A percentile compares a stretch with the other conserved stretches of the same genome.
These are phyloP conservation scores for Myiopsitta monachus DNA, from an alignment of 2,113 vertebrate species.

Conservation along the genomic window DNA sequence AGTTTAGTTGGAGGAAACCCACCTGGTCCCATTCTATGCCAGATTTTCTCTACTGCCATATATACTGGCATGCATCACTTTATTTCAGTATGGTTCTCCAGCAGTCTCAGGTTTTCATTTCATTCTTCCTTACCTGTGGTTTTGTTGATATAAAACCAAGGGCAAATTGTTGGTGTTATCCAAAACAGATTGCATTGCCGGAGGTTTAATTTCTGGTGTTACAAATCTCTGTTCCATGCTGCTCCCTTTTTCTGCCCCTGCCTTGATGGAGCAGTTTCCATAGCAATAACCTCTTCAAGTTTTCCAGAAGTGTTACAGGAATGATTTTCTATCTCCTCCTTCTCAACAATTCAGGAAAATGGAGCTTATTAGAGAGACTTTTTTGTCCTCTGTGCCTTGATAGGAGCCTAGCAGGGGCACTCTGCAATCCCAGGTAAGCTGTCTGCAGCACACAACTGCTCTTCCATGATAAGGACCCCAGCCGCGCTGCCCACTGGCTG, in stretches of 20 bases:
- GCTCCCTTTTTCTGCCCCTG: slow-evolving; percentile 25
- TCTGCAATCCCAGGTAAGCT: slow-evolving; percentile 38
- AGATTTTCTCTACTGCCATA: not conserved
- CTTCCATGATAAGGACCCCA: slow-evolving; percentile 32
- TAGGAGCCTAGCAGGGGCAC: slow-evolving; percentile 45
- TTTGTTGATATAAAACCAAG: slow-evolving; percentile 49
- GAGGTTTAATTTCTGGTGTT: slow-evolving; percentile 49
- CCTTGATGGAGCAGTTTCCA: slow-evolving; percentile 74
- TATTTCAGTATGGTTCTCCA: not conserved
- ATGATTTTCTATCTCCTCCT: slow-evolving; percentile 75
- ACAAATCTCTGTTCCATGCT: not conserved
- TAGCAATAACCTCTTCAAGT: slow-evolving; percentile 80
- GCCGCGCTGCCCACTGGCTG: slow-evolving; percentile 43
- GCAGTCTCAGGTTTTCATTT: not conserved
- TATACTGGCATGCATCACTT: not conserved
- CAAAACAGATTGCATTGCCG: not conserved
- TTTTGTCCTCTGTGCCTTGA: slow-evolving; percentile 41
- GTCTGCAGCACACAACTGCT: not conserved
- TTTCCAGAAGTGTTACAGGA: slow-evolving; percentile 77
- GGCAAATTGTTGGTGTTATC: slow-evolving; percentile 51
- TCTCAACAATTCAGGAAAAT: slow-evolving; percentile 68
- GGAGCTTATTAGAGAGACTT: slow-evolving; percentile 72
- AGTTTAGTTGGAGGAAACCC: not conserved
- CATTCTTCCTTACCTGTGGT: slow-evolving; percentile 16
- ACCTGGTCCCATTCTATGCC: not conserved